Evolutionary conservation across 2,797 vertebrate species (phyloP).

Genomic region (Coregonus sp.): DNA sequence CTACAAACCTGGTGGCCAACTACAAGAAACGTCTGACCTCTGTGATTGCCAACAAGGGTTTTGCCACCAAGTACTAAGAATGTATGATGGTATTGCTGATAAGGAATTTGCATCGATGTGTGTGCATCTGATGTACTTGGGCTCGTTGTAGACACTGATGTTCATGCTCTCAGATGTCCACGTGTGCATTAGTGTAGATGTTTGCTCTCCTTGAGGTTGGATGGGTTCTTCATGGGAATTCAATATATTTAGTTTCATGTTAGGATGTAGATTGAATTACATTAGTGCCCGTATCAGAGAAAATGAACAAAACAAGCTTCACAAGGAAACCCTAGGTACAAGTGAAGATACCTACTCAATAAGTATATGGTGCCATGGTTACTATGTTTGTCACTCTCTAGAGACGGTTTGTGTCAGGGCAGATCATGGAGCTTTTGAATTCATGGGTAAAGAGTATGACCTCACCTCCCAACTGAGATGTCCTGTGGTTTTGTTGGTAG

Average conservation of each 20-base stretch:
- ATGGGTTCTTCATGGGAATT: background rate
- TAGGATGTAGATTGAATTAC: background rate
- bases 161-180: background rate
- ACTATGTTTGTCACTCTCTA: background rate
- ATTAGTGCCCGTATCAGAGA: background rate
- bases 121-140: background rate
- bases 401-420: background rate
- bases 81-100: no score
- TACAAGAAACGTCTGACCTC: no score
- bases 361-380: background rate
- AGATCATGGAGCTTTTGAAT: background rate
- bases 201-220: background rate
- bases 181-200: background rate
- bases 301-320: background rate
- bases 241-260: background rate
- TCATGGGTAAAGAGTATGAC: conserved; percentile 1
- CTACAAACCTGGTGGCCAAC: no score
- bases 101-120: background rate
- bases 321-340: background rate
- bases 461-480: conserved; percentile 22
- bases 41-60: no score
- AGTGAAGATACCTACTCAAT: background rate
- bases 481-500: conserved; percentile 20
- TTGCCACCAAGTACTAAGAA: no score
- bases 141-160: background rate